Evolutionary conservation across 2,797 vertebrate genomes (phyloP).

Genomic region (Buphagus erythrorhynchus): DNA sequence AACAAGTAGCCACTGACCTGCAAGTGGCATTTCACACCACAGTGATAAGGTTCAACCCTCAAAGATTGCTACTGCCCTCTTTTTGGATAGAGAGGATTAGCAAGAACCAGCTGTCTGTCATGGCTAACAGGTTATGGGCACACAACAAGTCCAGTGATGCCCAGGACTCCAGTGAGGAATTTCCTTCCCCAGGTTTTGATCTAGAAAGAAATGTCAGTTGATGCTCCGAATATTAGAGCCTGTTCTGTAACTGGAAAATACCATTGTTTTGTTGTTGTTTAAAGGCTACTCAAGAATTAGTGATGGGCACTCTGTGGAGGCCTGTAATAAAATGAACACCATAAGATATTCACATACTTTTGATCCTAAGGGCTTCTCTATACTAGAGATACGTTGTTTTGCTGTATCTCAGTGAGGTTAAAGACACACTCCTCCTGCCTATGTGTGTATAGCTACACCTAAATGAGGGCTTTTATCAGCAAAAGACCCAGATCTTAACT

Average conservation of each 20-base stretch:
- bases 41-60: background rate
- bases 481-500: background rate
- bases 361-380: background rate
- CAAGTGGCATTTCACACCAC: background rate
- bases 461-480: background rate
- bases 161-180: background rate
- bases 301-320: background rate
- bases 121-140: background rate
- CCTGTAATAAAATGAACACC: background rate
- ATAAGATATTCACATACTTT: background rate
- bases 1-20: background rate
- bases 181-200: background rate
- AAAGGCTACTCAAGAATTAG: background rate
- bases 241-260: background rate
- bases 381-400: background rate
- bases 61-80: constrained; percentile 51
- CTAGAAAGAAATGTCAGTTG: background rate
- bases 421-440: background rate
- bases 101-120: background rate
- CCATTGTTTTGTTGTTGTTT: background rate
- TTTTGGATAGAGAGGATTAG: background rate
- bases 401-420: background rate
- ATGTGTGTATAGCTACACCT: background rate
- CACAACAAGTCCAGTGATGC: no score
- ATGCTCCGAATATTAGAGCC: background rate